A percentile compares a stretch with the other conserved stretches of the same genome.
Evolutionary conservation across 2,888 invertebrate genomes (phyloP).

Genomic region (Osmoderma eremita): DNA sequence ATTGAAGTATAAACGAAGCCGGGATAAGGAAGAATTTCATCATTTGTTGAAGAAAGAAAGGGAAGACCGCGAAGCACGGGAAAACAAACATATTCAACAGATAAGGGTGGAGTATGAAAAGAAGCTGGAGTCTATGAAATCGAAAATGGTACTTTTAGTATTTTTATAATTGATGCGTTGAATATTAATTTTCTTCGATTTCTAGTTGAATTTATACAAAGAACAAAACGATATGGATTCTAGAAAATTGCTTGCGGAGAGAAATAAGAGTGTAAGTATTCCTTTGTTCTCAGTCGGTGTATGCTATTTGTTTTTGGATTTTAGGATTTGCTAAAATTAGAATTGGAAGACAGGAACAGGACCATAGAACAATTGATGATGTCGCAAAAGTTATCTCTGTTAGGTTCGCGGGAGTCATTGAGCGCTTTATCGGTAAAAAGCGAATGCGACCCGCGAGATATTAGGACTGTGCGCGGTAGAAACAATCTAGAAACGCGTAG

Average conservation of each 20-base stretch:
- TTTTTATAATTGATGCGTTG: slow-evolving; percentile 44
- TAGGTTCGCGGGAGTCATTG: slow-evolving; percentile 33
- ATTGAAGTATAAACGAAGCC: slow-evolving; percentile 58
- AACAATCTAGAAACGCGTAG: neutral
- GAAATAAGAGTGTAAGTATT: slow-evolving; percentile 66
- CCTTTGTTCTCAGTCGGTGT: neutral
- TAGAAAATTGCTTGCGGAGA: slow-evolving; percentile 66
- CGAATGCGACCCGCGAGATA: slow-evolving; percentile 29
- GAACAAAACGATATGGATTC: slow-evolving; percentile 72
- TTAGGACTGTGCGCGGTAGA: slow-evolving; percentile 6
- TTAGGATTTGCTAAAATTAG: slow-evolving; percentile 17
- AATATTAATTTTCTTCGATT: slow-evolving; percentile 14
- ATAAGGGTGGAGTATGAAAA: slow-evolving; percentile 75
- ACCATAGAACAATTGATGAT: slow-evolving; percentile 39
- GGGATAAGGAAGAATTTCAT: slow-evolving; percentile 60
- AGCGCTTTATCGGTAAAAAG: slow-evolving; percentile 32
- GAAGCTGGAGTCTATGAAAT: slow-evolving; percentile 82
- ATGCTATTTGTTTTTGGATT: neutral
- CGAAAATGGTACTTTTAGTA: slow-evolving; percentile 78
- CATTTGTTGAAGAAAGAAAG: slow-evolving; percentile 57
- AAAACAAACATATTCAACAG: slow-evolving; percentile 65
- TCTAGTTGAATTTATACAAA: slow-evolving; percentile 70
- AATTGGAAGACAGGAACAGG: slow-evolving; percentile 40
- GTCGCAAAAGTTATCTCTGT: slow-evolving; percentile 19
- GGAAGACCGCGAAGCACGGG: slow-evolving; percentile 54